Base-by-base conservation (phyloP, 1,140 invertebrate species). In the Charaxes varanes region DNA sequence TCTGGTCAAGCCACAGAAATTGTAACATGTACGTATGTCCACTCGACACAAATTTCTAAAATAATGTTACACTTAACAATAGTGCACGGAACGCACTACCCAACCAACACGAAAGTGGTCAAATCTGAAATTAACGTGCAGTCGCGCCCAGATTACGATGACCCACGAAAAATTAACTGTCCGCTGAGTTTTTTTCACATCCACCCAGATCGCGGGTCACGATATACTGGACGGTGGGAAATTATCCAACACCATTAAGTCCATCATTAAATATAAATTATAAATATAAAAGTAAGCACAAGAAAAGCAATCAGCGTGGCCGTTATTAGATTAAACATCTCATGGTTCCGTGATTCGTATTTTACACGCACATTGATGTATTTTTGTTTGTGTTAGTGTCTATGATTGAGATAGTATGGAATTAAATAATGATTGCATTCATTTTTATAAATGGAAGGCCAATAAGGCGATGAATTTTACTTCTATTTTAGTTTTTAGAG, bases 251-350 rank as follows among this genome's bases (percentile, higher is more conserved):
- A 60, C 65, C 66, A 77, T 71, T 77, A 76, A 71, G 66, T 71
- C 61, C 69, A 78, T 79, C 72, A 71, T 78, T 78, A 73, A 78
- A 76, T 73, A 76, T 76, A 64, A 74, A 78, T 76, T 78, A 78
- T 79, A 76, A 77, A 77, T 73, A 70, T 69, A 66, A 77, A 68
- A 76, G 69, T 72, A 76, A 70, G 60, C 60, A 64, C 37, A 74
- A 78, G 69, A 73, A 72, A 74, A 70, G 70, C 61, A 79, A 79
- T 74, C 71, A 76, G 45, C 53, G 30, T 62, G 54, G 49, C 66
- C 57, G 64, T 79, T 76, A 76, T 79, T 79, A 72, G 68, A 73
- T 76, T 76, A 71, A 73, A 73, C 63, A 66, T 78, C 70, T 72
- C 53, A 53, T 37, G 50, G 53, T 59, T 60, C 38, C 50, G 34